These are phyloP conservation scores for Acanthococcus lagerstroemiae DNA, from an alignment of 2,888 invertebrate species.

Conservation along the genomic window DNA sequence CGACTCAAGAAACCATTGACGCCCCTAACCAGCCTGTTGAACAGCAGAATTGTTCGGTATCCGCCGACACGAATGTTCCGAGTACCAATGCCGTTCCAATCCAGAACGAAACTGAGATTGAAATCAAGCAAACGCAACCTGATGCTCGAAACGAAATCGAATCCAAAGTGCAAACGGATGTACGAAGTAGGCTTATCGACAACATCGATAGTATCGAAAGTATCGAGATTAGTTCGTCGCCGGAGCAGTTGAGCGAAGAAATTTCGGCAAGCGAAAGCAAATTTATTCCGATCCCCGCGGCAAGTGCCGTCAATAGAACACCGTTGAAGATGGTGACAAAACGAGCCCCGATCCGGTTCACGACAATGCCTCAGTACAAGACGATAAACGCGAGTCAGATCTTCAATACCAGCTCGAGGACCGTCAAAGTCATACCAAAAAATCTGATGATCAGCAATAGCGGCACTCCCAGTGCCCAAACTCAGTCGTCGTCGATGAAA, in stretches of 20 bases:
- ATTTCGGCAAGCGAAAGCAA: too few species aligned
- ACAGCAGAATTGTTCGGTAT: too few species aligned
- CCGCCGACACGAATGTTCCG: too few species aligned
- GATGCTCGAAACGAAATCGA: too few species aligned
- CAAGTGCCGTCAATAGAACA: neutral
- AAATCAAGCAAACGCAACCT: neutral
- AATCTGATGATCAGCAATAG: neutral
- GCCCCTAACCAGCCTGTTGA: neutral
- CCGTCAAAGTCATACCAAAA: neutral
- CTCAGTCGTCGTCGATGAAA: neutral
- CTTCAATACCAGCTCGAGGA: neutral
- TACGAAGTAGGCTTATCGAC: too few species aligned
- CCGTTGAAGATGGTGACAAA: too few species aligned
- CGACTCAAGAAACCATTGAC: neutral
- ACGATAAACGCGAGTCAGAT: neutral
- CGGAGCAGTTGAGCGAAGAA: too few species aligned
- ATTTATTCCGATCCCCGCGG: too few species aligned
- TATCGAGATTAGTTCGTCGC: too few species aligned
- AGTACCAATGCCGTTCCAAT: too few species aligned
- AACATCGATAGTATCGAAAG: too few species aligned
- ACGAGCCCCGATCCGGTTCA: neutral
- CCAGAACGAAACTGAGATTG: constrained; percentile 1
- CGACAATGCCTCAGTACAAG: neutral
- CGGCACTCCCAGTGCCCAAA: neutral
- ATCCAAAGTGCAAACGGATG: too few species aligned